Percentiles rank a stretch among this genome's conserved stretches.
Conservation (phyloP, 2,113 vertebrate genomes). For the Dissostichus mawsoni region DNA sequence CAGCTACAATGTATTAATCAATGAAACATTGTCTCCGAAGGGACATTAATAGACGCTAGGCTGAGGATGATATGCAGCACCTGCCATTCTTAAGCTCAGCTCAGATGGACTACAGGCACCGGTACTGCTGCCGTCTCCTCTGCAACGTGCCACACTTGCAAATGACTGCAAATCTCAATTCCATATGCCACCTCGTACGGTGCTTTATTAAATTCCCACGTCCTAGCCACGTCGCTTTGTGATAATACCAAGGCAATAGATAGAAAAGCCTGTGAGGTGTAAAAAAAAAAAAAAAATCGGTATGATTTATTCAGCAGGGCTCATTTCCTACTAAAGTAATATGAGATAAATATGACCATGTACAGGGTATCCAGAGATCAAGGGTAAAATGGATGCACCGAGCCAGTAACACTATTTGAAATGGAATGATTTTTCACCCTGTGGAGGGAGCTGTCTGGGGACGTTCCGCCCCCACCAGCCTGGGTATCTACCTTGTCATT, state of each 20-base stretch:
- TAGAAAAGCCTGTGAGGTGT: slow-evolving; percentile 79
- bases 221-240: slow-evolving; percentile 75
- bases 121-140: slow-evolving; percentile 58
- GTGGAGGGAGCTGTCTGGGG: slow-evolving; percentile 64
- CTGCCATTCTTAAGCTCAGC: slow-evolving; percentile 78
- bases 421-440: slow-evolving; percentile 80
- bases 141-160: slow-evolving; percentile 80
- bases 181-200: slow-evolving; percentile 72
- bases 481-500: slow-evolving; percentile 59
- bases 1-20: slow-evolving; percentile 71
- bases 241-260: slow-evolving; percentile 79
- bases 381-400: slow-evolving; percentile 79
- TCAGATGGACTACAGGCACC: slow-evolving; percentile 73
- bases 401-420: slow-evolving; percentile 75
- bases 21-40: slow-evolving; percentile 70
- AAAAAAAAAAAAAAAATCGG: slow-evolving; percentile 51
- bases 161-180: slow-evolving; percentile 81
- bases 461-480: slow-evolving; percentile 41
- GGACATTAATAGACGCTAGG: slow-evolving; percentile 69
- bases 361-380: slow-evolving; percentile 78
- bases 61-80: slow-evolving; percentile 76
- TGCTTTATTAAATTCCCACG: slow-evolving; percentile 79
- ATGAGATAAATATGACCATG: slow-evolving; percentile 84
- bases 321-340: slow-evolving; percentile 84
- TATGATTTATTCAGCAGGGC: slow-evolving; percentile 84